phyloP scores from a whole-genome alignment of 2,113 vertebrate species.

The Oreochromis aureus region DNA sequence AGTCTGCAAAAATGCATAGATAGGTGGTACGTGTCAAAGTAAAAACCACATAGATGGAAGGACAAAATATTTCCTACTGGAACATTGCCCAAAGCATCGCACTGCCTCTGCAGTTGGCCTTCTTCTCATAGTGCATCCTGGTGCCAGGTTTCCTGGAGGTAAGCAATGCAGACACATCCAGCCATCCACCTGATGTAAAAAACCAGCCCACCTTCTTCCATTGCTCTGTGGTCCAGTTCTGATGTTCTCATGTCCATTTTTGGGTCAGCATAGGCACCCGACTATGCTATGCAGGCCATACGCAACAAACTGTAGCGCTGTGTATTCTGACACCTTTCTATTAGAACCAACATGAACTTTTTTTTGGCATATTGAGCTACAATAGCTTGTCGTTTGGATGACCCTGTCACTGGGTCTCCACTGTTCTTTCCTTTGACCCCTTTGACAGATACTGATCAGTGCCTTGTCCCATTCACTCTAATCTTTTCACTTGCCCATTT shows the following conservation, averaged over 20 bases:
- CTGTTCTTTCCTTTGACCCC: neutral
- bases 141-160: neutral
- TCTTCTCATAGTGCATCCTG: neutral
- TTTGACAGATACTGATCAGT: neutral
- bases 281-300: neutral
- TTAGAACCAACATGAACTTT: neutral
- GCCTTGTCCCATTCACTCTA: neutral
- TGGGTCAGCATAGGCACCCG: neutral
- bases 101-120: too few species aligned
- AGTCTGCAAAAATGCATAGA: too few species aligned
- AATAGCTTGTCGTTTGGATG: neutral
- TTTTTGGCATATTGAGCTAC: neutral
- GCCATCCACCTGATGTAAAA: neutral
- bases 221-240: neutral
- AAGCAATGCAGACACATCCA: neutral
- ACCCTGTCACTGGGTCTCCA: neutral
- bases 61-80: too few species aligned
- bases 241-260: neutral
- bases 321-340: neutral
- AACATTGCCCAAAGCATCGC: too few species aligned
- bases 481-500: neutral
- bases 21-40: too few species aligned
- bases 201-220: neutral
- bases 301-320: neutral
- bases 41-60: too few species aligned